Evolutionary conservation across 2,888 invertebrate species (phyloP), one percentile per base, ranked within the genome.

Genomic region (Xylota sylvarum): DNA sequence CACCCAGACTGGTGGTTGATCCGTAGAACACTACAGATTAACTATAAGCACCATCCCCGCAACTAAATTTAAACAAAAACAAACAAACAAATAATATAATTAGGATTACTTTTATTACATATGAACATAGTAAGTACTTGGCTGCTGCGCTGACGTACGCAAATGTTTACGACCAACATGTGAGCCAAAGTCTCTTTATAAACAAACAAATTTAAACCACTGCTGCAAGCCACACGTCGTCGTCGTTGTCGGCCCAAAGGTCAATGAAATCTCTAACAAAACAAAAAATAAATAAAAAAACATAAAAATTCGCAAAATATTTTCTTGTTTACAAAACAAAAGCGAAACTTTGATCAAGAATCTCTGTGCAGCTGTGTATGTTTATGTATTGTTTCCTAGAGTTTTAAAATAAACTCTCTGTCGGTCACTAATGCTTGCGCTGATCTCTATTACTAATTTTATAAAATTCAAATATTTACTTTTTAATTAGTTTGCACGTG

Each of bases 251-350:
- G 37, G 9, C 23, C 6, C 72, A 73, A 62, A 62, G 72, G 72
- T 73, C 72, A 73, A 73, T 62, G 72, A 60, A 50, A 73, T 73
- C 32, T 27, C 9, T 50, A 60, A 23, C 58, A 12, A 60, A 60
- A 72, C 35, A 70, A 46, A 60, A 5, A 19, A 1, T 12, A 30
- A 2, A 55, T 5, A 46, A 30, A 48, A 12, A 30, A n/a, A 5
- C 14, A 64, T 23, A 5, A 40, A 40, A 19, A 64, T 10, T 35
- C 7, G 30, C 46, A 46, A 14, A 64, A 40, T 43, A 43, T 43
- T 17, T 48, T 43, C 43, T 46, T 64, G 64, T 64, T 64, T 64
- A 64, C 64, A 64, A 64, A 32, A 32, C 48, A 64, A 64, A 46
- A 19, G 23, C n/a, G 1, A 60, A 37, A 12, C 7, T 14, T 10